phyloP scores from a whole-genome alignment of 2,888 invertebrate species.

The Dichetophora obliterata region DNA sequence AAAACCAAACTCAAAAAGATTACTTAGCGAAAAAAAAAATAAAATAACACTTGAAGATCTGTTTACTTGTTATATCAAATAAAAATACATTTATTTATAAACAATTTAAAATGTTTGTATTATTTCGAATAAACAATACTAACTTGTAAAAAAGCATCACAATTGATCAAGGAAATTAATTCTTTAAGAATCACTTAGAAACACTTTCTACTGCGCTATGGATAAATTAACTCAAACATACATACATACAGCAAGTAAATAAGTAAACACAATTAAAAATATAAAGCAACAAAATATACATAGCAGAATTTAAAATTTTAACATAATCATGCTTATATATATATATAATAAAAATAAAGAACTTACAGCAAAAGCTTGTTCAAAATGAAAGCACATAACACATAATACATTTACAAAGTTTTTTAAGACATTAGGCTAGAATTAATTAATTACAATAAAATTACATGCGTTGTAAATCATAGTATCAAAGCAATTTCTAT shows the following conservation, averaged over 20 bases:
- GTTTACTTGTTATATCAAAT: background rate
- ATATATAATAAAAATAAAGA: background rate
- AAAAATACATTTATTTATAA: conserved; percentile 31
- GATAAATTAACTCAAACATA: background rate
- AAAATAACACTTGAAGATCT: background rate
- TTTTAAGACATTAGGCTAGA: background rate
- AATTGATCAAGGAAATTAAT: conserved; percentile 33
- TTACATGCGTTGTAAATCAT: background rate
- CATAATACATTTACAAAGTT: conserved; percentile 11
- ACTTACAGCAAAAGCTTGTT: conserved; percentile 11
- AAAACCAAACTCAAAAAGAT: conserved; percentile 2
- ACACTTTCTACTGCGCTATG: conserved; percentile 7
- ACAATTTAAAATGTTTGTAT: conserved; percentile 18
- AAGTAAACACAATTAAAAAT: background rate
- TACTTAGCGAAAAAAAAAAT: background rate
- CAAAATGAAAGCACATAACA: conserved; percentile 24
- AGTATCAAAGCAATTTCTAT: background rate
- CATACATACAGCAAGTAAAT: background rate
- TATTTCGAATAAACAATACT: conserved; percentile 6
- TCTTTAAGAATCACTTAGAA: conserved; percentile 15
- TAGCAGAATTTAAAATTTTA: background rate
- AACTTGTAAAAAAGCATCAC: conserved; percentile 33
- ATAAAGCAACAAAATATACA: conserved; percentile 9
- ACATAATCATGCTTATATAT: conserved; percentile 12
- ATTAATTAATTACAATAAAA: conserved; percentile 11